Conservation (phyloP, 2,888 invertebrate genomes). For the Amblyjoppa fuscipennis region DNA sequence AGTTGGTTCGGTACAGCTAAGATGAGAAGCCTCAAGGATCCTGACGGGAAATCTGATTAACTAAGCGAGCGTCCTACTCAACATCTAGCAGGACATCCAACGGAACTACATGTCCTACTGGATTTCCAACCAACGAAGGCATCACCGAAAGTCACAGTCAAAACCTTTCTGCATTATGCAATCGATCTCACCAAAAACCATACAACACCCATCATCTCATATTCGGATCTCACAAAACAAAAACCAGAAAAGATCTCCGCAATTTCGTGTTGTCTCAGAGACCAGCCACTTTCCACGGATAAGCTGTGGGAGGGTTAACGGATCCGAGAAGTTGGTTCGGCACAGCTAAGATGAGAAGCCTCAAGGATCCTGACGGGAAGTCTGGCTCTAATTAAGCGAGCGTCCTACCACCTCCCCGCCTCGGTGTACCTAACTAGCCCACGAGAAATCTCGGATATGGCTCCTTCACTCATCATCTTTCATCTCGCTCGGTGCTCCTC, state of each 20-base stretch:
- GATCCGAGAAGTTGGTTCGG: slow-evolving; percentile 77
- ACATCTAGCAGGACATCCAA: too few relatives aligned
- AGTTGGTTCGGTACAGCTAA: slow-evolving; percentile 74
- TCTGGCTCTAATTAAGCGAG: slow-evolving; percentile 85
- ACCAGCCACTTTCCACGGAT: slow-evolving; percentile 83
- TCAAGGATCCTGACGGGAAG: slow-evolving; percentile 84
- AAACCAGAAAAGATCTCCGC: slow-evolving; percentile 72
- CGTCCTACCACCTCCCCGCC: slow-evolving; percentile 74
- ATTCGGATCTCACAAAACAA: background rate
- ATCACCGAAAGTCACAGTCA: too few relatives aligned
- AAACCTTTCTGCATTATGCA: too few relatives aligned
- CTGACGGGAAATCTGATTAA: slow-evolving; percentile 84
- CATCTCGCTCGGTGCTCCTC: slow-evolving; percentile 71
- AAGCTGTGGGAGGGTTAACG: slow-evolving; percentile 80
- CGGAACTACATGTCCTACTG: too few relatives aligned
- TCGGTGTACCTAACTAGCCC: slow-evolving; percentile 66
- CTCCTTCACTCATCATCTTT: slow-evolving; percentile 83
- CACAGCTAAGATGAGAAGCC: slow-evolving; percentile 78
- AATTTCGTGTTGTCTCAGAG: slow-evolving; percentile 80
- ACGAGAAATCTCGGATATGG: slow-evolving; percentile 66
- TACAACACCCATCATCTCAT: background rate
- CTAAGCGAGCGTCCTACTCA: slow-evolving; percentile 81
- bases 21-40: slow-evolving; percentile 83
- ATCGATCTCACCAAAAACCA: too few relatives aligned
- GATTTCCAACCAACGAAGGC: too few relatives aligned